Conservation (phyloP, 2,113 vertebrate genomes). For the Galeopterus variegatus region DNA sequence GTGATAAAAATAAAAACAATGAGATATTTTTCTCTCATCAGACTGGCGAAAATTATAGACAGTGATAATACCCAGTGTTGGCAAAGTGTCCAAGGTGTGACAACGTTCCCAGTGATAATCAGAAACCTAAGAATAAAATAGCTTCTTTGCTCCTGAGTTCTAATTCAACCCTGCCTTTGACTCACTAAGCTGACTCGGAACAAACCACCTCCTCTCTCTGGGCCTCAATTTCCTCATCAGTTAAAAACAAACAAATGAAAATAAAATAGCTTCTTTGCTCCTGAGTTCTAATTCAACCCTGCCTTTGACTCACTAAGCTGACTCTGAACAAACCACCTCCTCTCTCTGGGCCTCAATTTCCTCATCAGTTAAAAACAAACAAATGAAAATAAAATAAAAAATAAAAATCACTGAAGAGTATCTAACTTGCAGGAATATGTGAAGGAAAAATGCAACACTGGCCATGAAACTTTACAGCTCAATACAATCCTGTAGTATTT, state of each 20-base stretch:
- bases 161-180: not conserved
- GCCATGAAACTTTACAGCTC: not conserved
- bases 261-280: too few relatives aligned
- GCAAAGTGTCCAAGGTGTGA: constrained; percentile 28
- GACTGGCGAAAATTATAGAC: not conserved
- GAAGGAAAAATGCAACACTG: constrained; percentile 25
- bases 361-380: not conserved
- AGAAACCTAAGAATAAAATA: constrained; percentile 49
- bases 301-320: not conserved
- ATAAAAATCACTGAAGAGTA: not conserved
- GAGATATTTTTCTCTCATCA: constrained; percentile 1
- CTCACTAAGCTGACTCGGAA: not conserved
- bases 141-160: not conserved
- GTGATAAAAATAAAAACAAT: constrained; percentile 49
- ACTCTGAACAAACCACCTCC: not conserved
- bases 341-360: not conserved
- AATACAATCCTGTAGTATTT: not conserved
- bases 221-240: not conserved
- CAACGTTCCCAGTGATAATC: not conserved
- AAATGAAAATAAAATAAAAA: too few relatives aligned
- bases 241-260: not conserved
- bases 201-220: not conserved
- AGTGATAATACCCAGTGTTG: constrained; percentile 14
- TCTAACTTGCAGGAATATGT: not conserved
- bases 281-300: constrained; percentile 24